phyloP scores from a whole-genome alignment of 2,888 invertebrate genomes.

The Sisyra terminalis region DNA sequence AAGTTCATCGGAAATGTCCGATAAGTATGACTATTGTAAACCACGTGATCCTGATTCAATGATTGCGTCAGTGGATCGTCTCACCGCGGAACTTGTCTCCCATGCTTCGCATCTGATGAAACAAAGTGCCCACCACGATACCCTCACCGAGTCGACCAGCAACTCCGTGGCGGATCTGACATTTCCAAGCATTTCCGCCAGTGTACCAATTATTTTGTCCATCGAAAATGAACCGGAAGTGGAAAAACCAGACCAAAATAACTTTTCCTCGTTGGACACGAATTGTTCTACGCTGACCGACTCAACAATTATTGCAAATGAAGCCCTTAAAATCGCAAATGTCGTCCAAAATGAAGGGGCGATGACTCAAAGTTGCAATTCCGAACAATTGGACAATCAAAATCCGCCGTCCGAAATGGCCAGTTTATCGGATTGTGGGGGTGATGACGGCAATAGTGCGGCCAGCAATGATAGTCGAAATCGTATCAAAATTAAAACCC shows the following conservation, averaged over 20 bases:
- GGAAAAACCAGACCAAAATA: slow-evolving; percentile 18
- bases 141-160: slow-evolving; percentile 65
- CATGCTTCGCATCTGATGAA: slow-evolving; percentile 42
- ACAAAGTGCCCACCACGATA: slow-evolving; percentile 37
- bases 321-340: slow-evolving; percentile 51
- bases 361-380: slow-evolving; percentile 40
- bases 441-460: slow-evolving; percentile 20
- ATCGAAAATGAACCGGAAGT: slow-evolving; percentile 39
- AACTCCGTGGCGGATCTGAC: slow-evolving; percentile 59
- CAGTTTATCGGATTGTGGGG: slow-evolving; percentile 33
- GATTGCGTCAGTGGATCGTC: slow-evolving; percentile 46
- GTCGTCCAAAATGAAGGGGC: slow-evolving; percentile 32
- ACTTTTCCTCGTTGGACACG: slow-evolving; percentile 30
- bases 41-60: slow-evolving; percentile 47
- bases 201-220: slow-evolving; percentile 52
- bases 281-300: slow-evolving; percentile 46
- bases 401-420: slow-evolving; percentile 63
- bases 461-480: slow-evolving; percentile 17
- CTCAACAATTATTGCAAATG: slow-evolving; percentile 54
- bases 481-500: slow-evolving; percentile 18
- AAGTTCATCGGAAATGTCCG: slow-evolving; percentile 11
- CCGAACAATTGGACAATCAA: slow-evolving; percentile 54
- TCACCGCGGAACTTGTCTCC: slow-evolving; percentile 45
- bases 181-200: slow-evolving; percentile 65
- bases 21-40: slow-evolving; percentile 22